Percentiles rank a stretch among this genome's conserved stretches.
Evolutionary conservation across 2,113 vertebrate species (phyloP).

Genomic region (Hemibagrus wyckioides): DNA sequence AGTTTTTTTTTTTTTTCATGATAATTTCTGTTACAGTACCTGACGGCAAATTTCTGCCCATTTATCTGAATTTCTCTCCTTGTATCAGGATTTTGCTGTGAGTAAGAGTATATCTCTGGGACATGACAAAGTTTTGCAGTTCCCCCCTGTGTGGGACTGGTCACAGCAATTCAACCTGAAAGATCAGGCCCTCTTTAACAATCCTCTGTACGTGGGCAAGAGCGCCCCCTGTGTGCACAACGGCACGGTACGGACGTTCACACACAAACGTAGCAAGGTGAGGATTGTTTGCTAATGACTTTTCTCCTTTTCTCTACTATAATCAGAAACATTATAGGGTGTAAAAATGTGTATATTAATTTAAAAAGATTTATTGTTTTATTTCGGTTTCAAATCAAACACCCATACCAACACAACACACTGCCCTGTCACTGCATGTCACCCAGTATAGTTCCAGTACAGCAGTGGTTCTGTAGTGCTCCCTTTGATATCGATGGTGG

Average conservation of each 20-base stretch:
- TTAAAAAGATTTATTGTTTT: neutral
- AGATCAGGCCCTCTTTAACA: constrained; percentile 92
- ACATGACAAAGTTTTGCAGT: constrained; percentile 81
- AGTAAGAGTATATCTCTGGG: constrained; percentile 88
- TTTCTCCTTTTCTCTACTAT: neutral
- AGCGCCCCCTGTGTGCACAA: constrained; percentile 80
- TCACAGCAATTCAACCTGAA: constrained; percentile 86
- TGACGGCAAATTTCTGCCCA: too few species aligned
- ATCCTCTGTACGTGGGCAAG: constrained; percentile 91
- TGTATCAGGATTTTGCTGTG: constrained; percentile 90
- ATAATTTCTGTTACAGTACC: neutral
- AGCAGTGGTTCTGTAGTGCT: neutral
- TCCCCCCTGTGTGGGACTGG: constrained; percentile 97
- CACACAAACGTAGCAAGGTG: constrained; percentile 83
- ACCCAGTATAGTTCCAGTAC: neutral
- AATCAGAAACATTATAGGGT: neutral
- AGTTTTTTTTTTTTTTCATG: neutral
- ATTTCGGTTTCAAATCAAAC: neutral
- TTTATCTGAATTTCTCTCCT: too few species aligned
- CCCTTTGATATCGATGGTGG: neutral
- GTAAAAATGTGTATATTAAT: neutral
- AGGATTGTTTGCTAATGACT: neutral
- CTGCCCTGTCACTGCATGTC: neutral
- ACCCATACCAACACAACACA: neutral
- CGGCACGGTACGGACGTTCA: constrained; percentile 82